Evolutionary conservation across 1,140 invertebrate species (phyloP).

Genomic region (Pygmarrhopalites habei): DNA sequence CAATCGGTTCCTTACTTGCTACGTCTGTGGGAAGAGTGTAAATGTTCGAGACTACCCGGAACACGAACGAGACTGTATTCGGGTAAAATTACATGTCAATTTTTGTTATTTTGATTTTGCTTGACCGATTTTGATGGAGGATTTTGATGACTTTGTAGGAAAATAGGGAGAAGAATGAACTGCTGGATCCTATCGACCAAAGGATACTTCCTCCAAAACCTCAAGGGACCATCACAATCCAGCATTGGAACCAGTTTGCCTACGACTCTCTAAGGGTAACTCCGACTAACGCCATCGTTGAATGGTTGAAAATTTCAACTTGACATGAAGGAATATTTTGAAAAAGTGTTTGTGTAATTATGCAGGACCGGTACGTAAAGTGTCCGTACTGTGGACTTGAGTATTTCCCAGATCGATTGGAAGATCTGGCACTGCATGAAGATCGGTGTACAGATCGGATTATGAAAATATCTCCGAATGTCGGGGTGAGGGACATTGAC

Average conservation of each 20-base stretch:
- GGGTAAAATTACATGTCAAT: background rate
- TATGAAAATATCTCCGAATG: background rate
- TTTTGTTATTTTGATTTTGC: background rate
- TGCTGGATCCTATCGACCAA: background rate
- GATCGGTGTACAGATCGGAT: too few species aligned
- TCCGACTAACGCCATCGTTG: background rate
- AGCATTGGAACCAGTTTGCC: constrained; percentile 6
- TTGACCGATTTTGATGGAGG: background rate
- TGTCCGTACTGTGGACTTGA: background rate
- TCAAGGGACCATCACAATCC: constrained; percentile 2
- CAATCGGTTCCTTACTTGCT: background rate
- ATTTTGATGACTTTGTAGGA: constrained; percentile 1
- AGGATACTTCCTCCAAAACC: background rate
- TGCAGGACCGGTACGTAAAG: background rate
- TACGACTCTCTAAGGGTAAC: background rate
- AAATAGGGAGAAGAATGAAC: background rate
- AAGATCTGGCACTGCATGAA: too few species aligned
- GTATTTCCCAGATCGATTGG: background rate
- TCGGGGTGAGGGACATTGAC: background rate
- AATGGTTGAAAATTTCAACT: background rate
- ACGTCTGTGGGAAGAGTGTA: background rate
- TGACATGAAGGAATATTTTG: background rate
- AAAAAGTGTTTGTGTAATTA: background rate
- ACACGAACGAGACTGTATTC: background rate
- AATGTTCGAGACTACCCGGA: background rate